Conservation (phyloP, 2,113 vertebrate species). For the Ceuthmochares aereus region DNA sequence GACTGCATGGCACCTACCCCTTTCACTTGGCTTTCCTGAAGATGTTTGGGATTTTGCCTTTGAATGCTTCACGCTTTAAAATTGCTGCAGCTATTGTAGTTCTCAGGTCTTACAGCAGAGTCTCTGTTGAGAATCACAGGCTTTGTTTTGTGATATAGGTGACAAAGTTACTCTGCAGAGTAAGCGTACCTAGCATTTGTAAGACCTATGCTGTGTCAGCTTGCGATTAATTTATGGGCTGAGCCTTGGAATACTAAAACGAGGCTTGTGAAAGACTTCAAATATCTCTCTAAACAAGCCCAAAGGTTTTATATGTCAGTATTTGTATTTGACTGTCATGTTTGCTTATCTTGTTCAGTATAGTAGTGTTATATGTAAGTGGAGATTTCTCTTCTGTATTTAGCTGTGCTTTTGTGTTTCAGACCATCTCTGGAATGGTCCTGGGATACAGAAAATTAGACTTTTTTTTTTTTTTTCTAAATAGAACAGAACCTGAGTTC, state of each 20-base stretch:
- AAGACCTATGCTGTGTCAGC: background rate
- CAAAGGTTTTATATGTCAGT: background rate
- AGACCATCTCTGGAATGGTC: background rate
- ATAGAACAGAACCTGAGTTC: background rate
- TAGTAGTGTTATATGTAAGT: background rate
- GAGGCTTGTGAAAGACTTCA: background rate
- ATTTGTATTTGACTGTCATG: background rate
- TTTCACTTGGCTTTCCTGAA: background rate
- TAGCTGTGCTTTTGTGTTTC: background rate
- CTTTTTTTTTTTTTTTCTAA: background rate
- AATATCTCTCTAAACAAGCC: background rate
- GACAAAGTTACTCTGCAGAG: background rate
- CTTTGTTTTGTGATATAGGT: background rate
- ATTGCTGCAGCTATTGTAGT: background rate
- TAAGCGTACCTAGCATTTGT: fast-evolving
- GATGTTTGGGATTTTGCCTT: background rate
- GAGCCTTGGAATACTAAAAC: background rate
- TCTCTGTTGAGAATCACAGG: background rate
- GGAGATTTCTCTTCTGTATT: background rate
- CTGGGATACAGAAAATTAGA: background rate
- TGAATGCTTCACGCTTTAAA: background rate
- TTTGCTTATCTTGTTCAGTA: background rate
- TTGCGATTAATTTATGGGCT: background rate
- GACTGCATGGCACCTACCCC: slow-evolving; percentile 10
- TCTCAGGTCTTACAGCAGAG: background rate